Conservation (phyloP, 2,797 vertebrate species). For the Fratercula arctica region DNA sequence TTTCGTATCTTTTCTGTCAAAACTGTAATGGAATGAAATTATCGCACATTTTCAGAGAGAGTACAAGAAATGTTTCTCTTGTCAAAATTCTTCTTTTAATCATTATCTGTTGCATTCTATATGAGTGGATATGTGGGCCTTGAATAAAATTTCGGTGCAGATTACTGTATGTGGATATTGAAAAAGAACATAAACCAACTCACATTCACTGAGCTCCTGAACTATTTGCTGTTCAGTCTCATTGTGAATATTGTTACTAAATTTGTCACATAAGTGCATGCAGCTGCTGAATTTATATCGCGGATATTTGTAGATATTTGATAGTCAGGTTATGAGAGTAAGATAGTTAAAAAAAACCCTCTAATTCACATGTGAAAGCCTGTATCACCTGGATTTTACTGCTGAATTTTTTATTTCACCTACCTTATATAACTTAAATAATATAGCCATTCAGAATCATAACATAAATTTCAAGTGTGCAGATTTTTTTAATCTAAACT, state of each 20-base stretch:
- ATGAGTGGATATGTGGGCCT: neutral
- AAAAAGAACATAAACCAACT: neutral
- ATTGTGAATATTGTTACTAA: neutral
- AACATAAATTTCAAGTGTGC: neutral
- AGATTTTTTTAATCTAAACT: neutral
- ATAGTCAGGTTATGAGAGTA: neutral
- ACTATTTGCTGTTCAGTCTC: neutral
- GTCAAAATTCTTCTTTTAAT: conserved; percentile 42
- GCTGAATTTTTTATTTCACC: neutral
- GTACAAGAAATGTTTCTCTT: neutral
- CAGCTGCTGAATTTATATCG: neutral
- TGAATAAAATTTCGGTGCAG: conserved; percentile 5
- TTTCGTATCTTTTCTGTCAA: conserved; percentile 35
- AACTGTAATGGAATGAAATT: conserved; percentile 49
- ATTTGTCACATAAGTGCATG: neutral
- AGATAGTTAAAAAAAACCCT: neutral
- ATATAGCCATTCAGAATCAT: neutral
- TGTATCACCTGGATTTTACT: neutral
- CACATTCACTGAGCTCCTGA: neutral
- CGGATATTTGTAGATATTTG: neutral
- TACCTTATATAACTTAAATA: neutral
- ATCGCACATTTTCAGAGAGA: conserved; percentile 4
- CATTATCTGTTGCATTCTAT: neutral
- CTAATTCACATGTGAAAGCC: neutral
- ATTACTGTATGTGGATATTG: neutral